phyloP scores from a whole-genome alignment of 2,113 vertebrate genomes.

The Gambusia affinis region DNA sequence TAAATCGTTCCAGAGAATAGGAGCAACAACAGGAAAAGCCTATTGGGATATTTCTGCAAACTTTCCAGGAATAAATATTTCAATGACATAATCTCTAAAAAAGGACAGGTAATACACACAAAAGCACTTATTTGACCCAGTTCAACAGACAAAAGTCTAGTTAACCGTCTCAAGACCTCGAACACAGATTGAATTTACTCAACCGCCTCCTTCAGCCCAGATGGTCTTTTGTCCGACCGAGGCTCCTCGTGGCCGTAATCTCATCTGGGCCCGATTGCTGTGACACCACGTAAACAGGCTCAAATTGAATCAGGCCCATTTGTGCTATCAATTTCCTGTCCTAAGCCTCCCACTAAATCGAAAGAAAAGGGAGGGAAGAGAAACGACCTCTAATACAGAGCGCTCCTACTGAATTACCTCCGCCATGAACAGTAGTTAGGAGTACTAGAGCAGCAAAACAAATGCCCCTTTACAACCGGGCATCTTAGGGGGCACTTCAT shows the following conservation, averaged over 20 bases:
- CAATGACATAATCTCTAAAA: too few species aligned
- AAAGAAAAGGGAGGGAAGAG: neutral
- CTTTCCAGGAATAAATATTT: neutral
- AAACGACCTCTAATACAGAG: neutral
- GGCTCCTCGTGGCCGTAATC: slow-evolving; percentile 57
- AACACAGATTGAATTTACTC: slow-evolving; percentile 41
- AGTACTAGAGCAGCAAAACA: neutral
- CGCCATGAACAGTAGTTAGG: neutral
- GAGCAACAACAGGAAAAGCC: too few species aligned
- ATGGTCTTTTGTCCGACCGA: slow-evolving; percentile 46
- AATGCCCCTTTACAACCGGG: neutral
- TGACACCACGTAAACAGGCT: slow-evolving; percentile 45
- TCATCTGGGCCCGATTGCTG: slow-evolving; percentile 58
- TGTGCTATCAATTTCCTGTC: slow-evolving; percentile 61
- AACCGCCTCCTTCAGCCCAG: slow-evolving; percentile 45
- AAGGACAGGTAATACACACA: neutral
- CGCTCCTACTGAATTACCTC: neutral
- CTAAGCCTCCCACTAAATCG: slow-evolving; percentile 33
- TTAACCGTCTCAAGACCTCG: slow-evolving; percentile 26
- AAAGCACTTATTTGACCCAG: slow-evolving; percentile 8
- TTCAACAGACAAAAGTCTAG: slow-evolving; percentile 27
- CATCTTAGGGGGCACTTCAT: neutral
- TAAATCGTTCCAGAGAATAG: too few species aligned
- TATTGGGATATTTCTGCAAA: neutral
- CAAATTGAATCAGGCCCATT: slow-evolving; percentile 64